Evolutionary conservation across 2,888 invertebrate species (phyloP).

Genomic region (Yponomeuta evonymella): DNA sequence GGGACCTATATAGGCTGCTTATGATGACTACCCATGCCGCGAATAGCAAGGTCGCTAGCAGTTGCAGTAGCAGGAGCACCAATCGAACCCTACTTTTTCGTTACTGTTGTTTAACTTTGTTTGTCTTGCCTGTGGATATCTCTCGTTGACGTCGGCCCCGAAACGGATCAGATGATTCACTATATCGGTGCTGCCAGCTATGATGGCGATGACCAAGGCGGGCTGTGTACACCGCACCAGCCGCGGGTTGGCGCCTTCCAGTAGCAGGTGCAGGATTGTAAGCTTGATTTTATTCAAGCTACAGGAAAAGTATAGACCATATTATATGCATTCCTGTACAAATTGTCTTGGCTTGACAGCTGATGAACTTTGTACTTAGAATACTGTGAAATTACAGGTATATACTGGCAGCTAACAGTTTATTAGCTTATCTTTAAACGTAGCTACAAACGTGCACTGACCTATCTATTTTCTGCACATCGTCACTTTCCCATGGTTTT

Average conservation of each 20-base stretch:
- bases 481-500: neutral
- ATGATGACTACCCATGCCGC: too few relatives aligned
- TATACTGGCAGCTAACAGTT: too few relatives aligned
- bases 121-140: constrained; percentile 33
- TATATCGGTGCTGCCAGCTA: constrained; percentile 39
- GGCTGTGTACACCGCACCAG: constrained; percentile 51
- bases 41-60: too few relatives aligned
- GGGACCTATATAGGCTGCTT: too few relatives aligned
- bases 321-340: too few relatives aligned
- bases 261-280: constrained; percentile 45
- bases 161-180: constrained; percentile 38
- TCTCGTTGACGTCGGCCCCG: constrained; percentile 55
- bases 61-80: too few relatives aligned
- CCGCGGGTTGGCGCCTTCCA: constrained; percentile 50
- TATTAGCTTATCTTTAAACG: too few relatives aligned
- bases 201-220: constrained; percentile 44
- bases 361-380: too few relatives aligned
- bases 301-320: constrained; percentile 28
- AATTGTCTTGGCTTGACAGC: too few relatives aligned
- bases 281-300: constrained; percentile 45
- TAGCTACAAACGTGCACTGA: neutral
- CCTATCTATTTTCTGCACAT: neutral
- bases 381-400: too few relatives aligned
- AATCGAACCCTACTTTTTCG: neutral
- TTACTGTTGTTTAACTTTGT: neutral